A percentile compares a stretch with the other conserved stretches of the same genome.
Evolutionary conservation across 2,888 invertebrate genomes (phyloP).

Genomic region (Terebella lapidaria): DNA sequence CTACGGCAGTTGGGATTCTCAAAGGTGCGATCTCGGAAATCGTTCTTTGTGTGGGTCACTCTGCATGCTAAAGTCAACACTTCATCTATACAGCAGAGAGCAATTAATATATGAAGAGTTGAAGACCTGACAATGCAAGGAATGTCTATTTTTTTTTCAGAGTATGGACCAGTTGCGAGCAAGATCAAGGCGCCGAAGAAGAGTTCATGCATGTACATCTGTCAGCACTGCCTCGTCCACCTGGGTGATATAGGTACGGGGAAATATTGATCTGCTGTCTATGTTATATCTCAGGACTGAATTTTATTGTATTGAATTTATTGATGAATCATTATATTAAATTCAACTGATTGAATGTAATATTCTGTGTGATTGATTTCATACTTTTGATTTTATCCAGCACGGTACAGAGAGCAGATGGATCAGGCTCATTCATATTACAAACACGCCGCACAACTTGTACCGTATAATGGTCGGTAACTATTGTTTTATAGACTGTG

Average conservation of each 20-base stretch:
- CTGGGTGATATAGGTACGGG: constrained; percentile 69
- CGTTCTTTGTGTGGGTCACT: too few species aligned
- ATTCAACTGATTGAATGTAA: too few species aligned
- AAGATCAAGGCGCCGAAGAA: constrained; percentile 46
- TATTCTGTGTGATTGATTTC: not conserved
- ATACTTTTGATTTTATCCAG: too few species aligned
- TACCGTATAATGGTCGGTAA: constrained; percentile 53
- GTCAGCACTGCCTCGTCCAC: constrained; percentile 84
- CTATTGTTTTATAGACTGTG: too few species aligned
- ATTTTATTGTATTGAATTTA: too few species aligned
- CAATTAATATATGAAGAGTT: too few species aligned
- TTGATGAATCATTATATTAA: too few species aligned
- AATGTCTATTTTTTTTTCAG: constrained; percentile 5
- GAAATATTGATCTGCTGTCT: not conserved
- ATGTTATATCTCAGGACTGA: not conserved
- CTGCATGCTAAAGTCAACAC: too few species aligned
- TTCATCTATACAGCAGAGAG: too few species aligned
- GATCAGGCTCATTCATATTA: constrained; percentile 81
- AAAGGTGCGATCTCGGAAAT: constrained; percentile 48
- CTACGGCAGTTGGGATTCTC: constrained; percentile 56
- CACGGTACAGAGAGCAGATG: constrained; percentile 75
- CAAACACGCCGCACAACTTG: constrained; percentile 53
- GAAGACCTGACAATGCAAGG: too few species aligned
- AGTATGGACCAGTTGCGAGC: constrained; percentile 17
- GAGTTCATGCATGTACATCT: constrained; percentile 74